Percentiles rank a stretch among this genome's conserved stretches.
phyloP scores from a whole-genome alignment of 2,888 invertebrate species.

The Microplitis deprimator region DNA sequence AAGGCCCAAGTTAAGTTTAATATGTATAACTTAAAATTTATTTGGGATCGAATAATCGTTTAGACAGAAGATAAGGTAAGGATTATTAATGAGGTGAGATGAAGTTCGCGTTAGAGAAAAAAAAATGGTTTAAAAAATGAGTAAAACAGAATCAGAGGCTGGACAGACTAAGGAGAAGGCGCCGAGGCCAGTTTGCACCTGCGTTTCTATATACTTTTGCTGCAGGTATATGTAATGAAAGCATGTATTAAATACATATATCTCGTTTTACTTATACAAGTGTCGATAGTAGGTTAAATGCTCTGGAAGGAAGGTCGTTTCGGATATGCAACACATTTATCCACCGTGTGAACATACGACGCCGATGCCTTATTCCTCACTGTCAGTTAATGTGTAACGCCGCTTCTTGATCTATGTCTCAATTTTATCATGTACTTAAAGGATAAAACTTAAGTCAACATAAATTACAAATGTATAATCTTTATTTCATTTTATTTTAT shows the following conservation, averaged over 20 bases:
- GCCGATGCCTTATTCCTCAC: constrained; percentile 29
- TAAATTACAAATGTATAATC: constrained; percentile 1
- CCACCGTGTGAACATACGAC: constrained; percentile 31
- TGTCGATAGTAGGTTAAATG: constrained; percentile 37
- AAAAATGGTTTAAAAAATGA: not conserved
- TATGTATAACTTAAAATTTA: not conserved
- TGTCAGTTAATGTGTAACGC: constrained; percentile 25
- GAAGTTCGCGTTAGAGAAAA: constrained; percentile 17
- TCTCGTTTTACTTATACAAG: constrained; percentile 26
- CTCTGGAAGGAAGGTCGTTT: constrained; percentile 44
- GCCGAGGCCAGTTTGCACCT: constrained; percentile 29
- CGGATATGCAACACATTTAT: constrained; percentile 29
- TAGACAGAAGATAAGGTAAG: not conserved
- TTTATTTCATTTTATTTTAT: not conserved
- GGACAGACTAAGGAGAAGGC: not conserved
- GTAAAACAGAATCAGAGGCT: not conserved
- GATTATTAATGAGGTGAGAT: constrained; percentile 29
- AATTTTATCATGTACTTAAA: constrained; percentile 48
- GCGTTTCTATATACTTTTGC: constrained; percentile 16
- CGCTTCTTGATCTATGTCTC: constrained; percentile 53
- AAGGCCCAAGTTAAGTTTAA: not conserved
- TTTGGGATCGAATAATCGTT: constrained; percentile 12
- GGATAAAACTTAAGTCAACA: not conserved
- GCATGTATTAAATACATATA: not conserved
- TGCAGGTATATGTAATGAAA: constrained; percentile 12